These are phyloP conservation scores for Drosophila carrolli DNA, from an alignment of 1,140 invertebrate species.

Conservation along the genomic window DNA sequence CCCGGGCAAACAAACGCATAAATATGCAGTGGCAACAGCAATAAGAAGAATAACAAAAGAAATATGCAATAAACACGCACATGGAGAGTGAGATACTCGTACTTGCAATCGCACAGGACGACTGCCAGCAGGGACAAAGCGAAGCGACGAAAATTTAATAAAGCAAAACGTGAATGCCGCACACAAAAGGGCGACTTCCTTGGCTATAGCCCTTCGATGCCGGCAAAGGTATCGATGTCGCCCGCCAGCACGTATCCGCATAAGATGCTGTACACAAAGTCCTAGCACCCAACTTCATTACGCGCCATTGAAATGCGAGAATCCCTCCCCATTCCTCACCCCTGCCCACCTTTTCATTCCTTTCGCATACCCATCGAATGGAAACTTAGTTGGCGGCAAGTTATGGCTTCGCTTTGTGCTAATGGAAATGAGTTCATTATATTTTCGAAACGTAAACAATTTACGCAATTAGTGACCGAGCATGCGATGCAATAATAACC, in stretches of 20 bases:
- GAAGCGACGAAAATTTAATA: constrained; percentile 75
- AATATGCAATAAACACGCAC: constrained; percentile 81
- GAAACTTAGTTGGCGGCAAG: constrained; percentile 52
- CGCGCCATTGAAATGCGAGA: constrained; percentile 48
- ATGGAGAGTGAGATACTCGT: constrained; percentile 31
- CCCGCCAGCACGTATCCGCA: constrained; percentile 8
- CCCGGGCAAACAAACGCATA: constrained; percentile 73
- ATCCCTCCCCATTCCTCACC: background rate
- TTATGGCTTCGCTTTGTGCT: constrained; percentile 69
- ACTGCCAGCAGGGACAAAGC: constrained; percentile 38
- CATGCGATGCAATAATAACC: constrained; percentile 56
- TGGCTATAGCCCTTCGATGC: constrained; percentile 8
- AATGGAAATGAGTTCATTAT: constrained; percentile 82
- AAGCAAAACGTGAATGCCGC: constrained; percentile 76
- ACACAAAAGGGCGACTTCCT: constrained; percentile 17
- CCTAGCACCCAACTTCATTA: constrained; percentile 32
- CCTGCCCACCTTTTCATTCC: background rate
- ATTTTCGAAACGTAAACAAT: constrained; percentile 81
- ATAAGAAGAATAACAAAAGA: constrained; percentile 48
- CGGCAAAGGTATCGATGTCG: constrained; percentile 70
- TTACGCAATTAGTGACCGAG: constrained; percentile 77
- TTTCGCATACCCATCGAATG: constrained; percentile 11
- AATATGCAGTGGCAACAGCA: constrained; percentile 65
- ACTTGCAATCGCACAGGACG: background rate
- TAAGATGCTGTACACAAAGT: constrained; percentile 13